These are phyloP conservation scores for Pelusios castaneus DNA, from an alignment of 2,113 vertebrate genomes.

Conservation along the genomic window DNA sequence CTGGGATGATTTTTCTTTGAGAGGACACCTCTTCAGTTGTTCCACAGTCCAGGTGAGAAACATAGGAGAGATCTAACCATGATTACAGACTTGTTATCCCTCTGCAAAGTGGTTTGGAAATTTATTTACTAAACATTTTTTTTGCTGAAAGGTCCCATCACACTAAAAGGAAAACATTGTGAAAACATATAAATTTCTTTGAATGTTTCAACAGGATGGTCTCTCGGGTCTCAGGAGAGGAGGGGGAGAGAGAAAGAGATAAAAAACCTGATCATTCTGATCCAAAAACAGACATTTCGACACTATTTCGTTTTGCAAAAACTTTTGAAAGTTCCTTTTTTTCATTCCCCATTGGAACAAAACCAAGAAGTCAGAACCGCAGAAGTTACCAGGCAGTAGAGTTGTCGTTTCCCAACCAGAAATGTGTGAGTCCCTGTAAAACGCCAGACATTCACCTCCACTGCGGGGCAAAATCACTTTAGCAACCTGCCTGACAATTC, in stretches of 20 bases:
- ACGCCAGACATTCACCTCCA: accelerated
- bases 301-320: not conserved
- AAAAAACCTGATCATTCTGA: not conserved
- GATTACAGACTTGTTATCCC: not conserved
- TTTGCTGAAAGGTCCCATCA: not conserved
- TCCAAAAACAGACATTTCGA: not conserved
- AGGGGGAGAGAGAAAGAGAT: not conserved
- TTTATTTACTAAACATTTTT: not conserved
- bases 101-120: not conserved
- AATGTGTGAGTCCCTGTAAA: not conserved
- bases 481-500: not conserved
- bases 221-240: not conserved
- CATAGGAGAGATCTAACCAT: not conserved
- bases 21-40: not conserved
- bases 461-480: not conserved
- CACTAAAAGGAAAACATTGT: not conserved
- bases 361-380: too few relatives aligned
- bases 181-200: not conserved
- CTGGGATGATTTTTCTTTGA: accelerated
- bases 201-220: not conserved
- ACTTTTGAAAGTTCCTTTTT: not conserved
- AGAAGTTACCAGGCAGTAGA: not conserved
- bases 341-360: too few relatives aligned
- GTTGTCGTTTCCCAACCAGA: not conserved
- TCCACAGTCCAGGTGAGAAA: not conserved